Base-by-base conservation (phyloP, 23 tunicate species). In the Clavelina lepadiformis region DNA sequence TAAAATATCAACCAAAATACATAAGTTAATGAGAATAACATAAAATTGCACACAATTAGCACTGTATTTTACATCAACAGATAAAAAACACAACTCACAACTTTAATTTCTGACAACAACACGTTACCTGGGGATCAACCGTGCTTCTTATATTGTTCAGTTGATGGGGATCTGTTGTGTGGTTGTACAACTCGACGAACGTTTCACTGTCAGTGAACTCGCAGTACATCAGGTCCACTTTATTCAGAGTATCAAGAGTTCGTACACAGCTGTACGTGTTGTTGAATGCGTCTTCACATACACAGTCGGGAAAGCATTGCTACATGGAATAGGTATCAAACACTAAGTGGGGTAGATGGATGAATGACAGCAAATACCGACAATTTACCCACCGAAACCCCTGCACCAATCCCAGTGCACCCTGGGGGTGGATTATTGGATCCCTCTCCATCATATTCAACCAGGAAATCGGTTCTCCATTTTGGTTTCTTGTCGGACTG, bases 291-390 rank as follows among this genome's bases (percentile, higher is more conserved):
- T 93, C 98, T 35, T 93, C 98, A 50, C 98, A 93, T 13, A 93
- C 94, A 74, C 98, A 93, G 45, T 85, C 86, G 25, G 94, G 98
- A 52, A 93, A 85, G 60, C 98, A 93, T 69, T 93, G 85, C 98
- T 93, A 69, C 25, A 82, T 54, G n/a, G n/a, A n/a, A n/a, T 22
- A 22, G 32, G 25, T 21, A n/a, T n/a, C n/a, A n/a, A n/a, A n/a
- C n/a, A n/a, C n/a, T n/a, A n/a, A n/a, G n/a, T n/a, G n/a, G n/a
- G n/a, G n/a, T n/a, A n/a, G n/a, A n/a, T n/a, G n/a, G n/a, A n/a
- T n/a, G n/a, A n/a, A n/a, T n/a, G n/a, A n/a, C n/a, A n/a, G n/a
- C n/a, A n/a, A n/a, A n/a, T n/a, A n/a, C n/a, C n/a, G n/a, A n/a
- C n/a, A n/a, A n/a, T 15, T 11, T 15, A 44, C 49, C 15, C 33